phyloP scores from a whole-genome alignment of 2,113 vertebrate genomes.

The Paracanthobrama guichenoti region DNA sequence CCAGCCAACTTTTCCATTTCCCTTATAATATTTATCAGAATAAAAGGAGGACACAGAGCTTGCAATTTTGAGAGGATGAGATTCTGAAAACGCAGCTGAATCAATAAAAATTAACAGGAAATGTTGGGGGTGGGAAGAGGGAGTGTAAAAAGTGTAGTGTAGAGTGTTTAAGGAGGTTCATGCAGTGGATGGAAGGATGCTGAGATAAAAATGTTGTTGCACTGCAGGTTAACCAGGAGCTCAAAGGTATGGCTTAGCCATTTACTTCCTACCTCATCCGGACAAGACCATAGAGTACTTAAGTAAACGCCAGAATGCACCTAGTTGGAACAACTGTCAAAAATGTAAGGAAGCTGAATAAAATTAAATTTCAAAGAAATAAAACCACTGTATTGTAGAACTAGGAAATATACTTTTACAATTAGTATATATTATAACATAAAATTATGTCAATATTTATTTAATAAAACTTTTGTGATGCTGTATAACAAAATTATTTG shows the following conservation, averaged over 20 bases:
- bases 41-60: slow-evolving; percentile 37
- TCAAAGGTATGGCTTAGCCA: background rate
- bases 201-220: background rate
- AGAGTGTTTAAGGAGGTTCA: background rate
- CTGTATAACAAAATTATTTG: too few species aligned
- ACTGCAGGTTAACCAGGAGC: background rate
- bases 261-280: background rate
- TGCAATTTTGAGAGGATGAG: slow-evolving; percentile 46
- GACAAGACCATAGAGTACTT: background rate
- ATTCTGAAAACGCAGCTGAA: slow-evolving; percentile 45
- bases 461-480: background rate
- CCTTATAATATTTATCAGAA: slow-evolving; percentile 29
- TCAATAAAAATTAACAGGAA: slow-evolving; percentile 45
- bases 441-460: background rate
- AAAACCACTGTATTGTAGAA: background rate
- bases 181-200: slow-evolving; percentile 2
- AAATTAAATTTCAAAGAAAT: background rate
- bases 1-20: slow-evolving; percentile 60
- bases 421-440: too few species aligned
- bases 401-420: background rate
- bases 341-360: background rate
- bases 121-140: background rate
- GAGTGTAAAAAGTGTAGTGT: slow-evolving; percentile 10
- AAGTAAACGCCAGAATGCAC: background rate
- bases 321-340: background rate